phyloP scores from a whole-genome alignment of 2,113 vertebrate species.

The Myiopsitta monachus region DNA sequence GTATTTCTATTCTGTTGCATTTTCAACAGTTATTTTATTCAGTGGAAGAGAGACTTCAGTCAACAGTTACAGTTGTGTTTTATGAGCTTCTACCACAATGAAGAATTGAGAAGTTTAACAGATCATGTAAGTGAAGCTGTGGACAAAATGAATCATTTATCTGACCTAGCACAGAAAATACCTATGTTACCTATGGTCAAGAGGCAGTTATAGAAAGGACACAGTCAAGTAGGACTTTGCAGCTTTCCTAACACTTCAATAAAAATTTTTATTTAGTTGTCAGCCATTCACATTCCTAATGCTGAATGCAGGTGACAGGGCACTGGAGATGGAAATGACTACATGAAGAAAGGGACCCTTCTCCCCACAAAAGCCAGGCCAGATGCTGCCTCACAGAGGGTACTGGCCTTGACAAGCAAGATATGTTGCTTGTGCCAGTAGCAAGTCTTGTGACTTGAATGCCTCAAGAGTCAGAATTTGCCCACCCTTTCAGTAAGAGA shows the following conservation, averaged over 20 bases:
- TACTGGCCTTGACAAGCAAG: not conserved
- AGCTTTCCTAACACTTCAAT: not conserved
- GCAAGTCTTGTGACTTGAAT: not conserved
- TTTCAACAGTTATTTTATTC: not conserved
- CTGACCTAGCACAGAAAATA: not conserved
- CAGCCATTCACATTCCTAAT: not conserved
- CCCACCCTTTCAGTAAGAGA: not conserved
- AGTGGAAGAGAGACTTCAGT: not conserved
- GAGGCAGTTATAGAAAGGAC: not conserved
- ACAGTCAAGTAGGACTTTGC: not conserved
- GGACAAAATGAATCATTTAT: not conserved
- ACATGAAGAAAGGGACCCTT: fast-evolving
- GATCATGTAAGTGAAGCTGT: not conserved
- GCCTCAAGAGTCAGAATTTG: not conserved
- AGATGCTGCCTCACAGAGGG: not conserved
- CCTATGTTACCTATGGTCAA: not conserved
- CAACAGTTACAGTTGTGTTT: not conserved
- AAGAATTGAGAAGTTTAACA: not conserved
- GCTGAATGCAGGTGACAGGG: not conserved
- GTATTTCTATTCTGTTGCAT: not conserved
- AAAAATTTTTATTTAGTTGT: not conserved
- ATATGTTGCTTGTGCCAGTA: not conserved
- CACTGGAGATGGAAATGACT: fast-evolving
- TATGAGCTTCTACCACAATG: not conserved
- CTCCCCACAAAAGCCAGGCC: not conserved